Evolutionary conservation across 2,888 invertebrate species (phyloP).

Genomic region (Drosophila meridiana): DNA sequence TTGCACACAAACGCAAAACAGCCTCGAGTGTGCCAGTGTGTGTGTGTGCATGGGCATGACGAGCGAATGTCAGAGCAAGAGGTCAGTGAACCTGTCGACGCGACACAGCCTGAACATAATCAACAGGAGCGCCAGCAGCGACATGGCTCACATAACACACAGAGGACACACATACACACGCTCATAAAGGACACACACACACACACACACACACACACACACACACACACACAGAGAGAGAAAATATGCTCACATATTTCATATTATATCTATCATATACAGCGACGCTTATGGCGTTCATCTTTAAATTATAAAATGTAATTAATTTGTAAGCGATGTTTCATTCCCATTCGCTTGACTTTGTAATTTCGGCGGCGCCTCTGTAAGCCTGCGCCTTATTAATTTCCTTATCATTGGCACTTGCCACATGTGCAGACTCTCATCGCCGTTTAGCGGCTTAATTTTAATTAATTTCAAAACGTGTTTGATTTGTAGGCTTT

Average conservation of each 20-base stretch:
- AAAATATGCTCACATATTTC: constrained; percentile 17
- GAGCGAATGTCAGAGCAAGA: constrained; percentile 66
- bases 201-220: background rate
- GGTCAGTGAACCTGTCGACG: constrained; percentile 66
- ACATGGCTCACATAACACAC: constrained; percentile 31
- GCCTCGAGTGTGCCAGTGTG: constrained; percentile 10
- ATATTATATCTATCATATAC: constrained; percentile 10
- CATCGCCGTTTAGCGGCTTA: constrained; percentile 40
- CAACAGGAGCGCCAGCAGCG: constrained; percentile 41
- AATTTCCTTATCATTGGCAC: constrained; percentile 59
- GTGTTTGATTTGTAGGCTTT: constrained; percentile 25
- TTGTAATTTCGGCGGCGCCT: constrained; percentile 42
- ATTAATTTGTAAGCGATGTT: constrained; percentile 68
- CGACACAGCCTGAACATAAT: constrained; percentile 58
- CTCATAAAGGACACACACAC: background rate
- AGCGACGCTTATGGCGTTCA: constrained; percentile 27
- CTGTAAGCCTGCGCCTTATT: constrained; percentile 42
- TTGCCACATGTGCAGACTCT: constrained; percentile 44
- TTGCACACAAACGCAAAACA: constrained; percentile 37
- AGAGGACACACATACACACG: background rate
- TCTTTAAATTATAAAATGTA: constrained; percentile 68
- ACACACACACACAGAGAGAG: background rate
- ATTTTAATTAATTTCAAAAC: constrained; percentile 71
- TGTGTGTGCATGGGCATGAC: constrained; percentile 37
- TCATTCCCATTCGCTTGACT: constrained; percentile 60